A percentile compares a stretch with the other conserved stretches of the same genome.
phyloP scores from a whole-genome alignment of 1,140 invertebrate genomes.

The Neodiprion lecontei region DNA sequence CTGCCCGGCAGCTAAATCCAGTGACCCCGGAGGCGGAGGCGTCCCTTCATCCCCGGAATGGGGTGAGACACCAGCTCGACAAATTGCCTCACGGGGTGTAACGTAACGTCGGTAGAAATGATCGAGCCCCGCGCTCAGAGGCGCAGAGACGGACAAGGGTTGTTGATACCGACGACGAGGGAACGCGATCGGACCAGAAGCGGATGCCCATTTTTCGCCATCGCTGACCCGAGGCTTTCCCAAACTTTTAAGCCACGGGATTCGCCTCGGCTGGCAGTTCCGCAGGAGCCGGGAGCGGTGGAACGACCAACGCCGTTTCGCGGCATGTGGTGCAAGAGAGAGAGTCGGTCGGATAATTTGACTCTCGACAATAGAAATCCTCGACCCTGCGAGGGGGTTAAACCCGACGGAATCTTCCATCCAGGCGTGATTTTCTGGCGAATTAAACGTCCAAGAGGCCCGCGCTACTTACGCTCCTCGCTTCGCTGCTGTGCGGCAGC shows the following conservation, averaged over 20 bases:
- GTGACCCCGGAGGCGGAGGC: neutral
- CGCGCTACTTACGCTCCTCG: no score
- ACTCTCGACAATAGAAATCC: neutral
- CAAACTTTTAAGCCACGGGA: no score
- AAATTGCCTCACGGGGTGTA: no score
- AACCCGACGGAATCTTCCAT: neutral
- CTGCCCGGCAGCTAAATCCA: constrained; percentile 18
- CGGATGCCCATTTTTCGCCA: no score
- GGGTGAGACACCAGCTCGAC: no score
- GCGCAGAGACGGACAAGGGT: neutral
- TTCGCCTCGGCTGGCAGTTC: no score
- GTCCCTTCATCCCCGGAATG: neutral
- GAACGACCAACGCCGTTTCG: no score
- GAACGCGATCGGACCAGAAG: no score
- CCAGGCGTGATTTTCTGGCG: neutral
- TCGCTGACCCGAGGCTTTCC: no score
- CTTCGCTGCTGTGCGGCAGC: no score
- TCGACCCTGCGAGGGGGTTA: neutral
- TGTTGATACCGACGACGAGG: no score
- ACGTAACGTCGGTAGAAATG: neutral
- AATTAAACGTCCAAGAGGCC: neutral
- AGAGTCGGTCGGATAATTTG: neutral
- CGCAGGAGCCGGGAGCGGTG: no score
- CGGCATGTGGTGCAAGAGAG: neutral
- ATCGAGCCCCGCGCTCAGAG: neutral